Conservation (phyloP, 2,888 invertebrate species). For the Apodemia hepburni region DNA sequence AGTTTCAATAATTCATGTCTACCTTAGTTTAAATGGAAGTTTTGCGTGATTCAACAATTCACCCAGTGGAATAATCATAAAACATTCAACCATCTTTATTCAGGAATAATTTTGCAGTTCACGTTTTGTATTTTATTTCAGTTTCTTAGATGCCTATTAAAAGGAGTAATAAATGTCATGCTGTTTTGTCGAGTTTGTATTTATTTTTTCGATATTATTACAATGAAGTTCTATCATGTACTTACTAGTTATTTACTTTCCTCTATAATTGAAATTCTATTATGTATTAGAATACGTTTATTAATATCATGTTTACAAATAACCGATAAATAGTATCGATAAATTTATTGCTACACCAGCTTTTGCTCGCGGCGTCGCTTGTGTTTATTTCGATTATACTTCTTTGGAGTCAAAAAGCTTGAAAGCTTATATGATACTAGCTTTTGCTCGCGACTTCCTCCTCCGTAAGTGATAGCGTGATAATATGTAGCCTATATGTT, state of each 20-base stretch:
- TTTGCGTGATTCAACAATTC: conserved; percentile 40
- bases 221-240: too few relatives aligned
- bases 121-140: conserved; percentile 46
- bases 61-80: conserved; percentile 53
- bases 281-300: not conserved
- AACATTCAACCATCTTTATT: conserved; percentile 52
- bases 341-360: too few relatives aligned
- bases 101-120: conserved; percentile 55
- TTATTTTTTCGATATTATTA: too few relatives aligned
- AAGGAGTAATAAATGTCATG: conserved; percentile 3
- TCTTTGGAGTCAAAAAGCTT: too few relatives aligned
- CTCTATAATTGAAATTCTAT: too few relatives aligned
- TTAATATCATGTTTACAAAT: not conserved
- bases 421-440: too few relatives aligned
- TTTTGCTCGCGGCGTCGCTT: too few relatives aligned
- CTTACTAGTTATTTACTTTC: not conserved
- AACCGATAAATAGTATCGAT: too few relatives aligned
- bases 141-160: conserved; percentile 20
- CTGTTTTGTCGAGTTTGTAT: not conserved
- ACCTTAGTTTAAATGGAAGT: not conserved
- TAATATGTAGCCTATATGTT: too few relatives aligned
- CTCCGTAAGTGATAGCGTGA: too few relatives aligned
- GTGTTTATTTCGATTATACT: too few relatives aligned
- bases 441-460: too few relatives aligned
- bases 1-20: not conserved